These are phyloP conservation scores for Trichonephila clavipes DNA, from an alignment of 1,140 invertebrate genomes.

Conservation along the genomic window DNA sequence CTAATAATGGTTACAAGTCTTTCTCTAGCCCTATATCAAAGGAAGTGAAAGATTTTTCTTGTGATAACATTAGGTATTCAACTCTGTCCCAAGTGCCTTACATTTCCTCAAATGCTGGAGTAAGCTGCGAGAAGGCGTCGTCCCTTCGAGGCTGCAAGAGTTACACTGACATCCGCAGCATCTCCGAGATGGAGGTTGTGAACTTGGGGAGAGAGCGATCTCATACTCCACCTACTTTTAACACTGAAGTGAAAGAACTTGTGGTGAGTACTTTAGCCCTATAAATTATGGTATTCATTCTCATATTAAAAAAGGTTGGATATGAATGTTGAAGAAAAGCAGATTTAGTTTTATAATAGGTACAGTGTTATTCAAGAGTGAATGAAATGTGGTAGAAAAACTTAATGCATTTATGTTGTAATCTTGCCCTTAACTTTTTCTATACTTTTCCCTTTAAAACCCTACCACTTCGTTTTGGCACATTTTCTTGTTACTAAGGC, in stretches of 20 bases:
- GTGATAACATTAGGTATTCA: slow-evolving; percentile 21
- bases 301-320: no score
- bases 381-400: background rate
- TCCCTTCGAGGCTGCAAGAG: slow-evolving; percentile 55
- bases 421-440: no score
- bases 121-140: background rate
- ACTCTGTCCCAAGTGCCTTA: slow-evolving; percentile 69
- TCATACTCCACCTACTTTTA: slow-evolving; percentile 48
- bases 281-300: no score
- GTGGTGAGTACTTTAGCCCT: background rate
- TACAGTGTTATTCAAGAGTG: background rate
- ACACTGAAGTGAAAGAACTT: background rate
- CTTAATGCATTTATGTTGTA: no score
- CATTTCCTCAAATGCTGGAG: slow-evolving; percentile 43
- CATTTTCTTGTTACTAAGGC: no score
- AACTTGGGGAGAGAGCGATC: background rate
- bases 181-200: background rate
- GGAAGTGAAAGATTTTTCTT: slow-evolving; percentile 22
- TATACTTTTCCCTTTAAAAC: no score
- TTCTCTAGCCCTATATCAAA: background rate
- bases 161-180: slow-evolving; percentile 59
- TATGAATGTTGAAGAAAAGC: no score
- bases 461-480: no score
- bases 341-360: background rate
- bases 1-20: background rate